A percentile compares a stretch with the other conserved stretches of the same genome.
Evolutionary conservation across 2,797 vertebrate genomes (phyloP).

Genomic region (Sternarchorhynchus goeldii): DNA sequence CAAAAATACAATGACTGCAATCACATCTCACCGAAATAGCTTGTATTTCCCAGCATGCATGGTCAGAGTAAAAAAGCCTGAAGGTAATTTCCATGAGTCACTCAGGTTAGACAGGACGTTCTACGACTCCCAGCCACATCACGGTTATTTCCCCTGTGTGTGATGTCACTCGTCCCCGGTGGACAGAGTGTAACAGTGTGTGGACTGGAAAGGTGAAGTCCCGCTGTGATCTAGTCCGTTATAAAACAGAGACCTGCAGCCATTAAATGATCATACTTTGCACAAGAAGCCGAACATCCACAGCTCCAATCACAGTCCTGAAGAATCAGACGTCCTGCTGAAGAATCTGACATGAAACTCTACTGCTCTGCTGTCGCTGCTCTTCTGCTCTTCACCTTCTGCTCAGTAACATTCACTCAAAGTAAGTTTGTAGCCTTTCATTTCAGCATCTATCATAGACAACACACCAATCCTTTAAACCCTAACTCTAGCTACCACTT

Average conservation of each 20-base stretch:
- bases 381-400: slow-evolving; percentile 8
- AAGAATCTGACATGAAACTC: slow-evolving; percentile 19
- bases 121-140: not conserved
- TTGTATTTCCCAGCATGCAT: no score
- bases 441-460: not conserved
- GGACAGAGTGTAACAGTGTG: not conserved
- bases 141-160: slow-evolving; percentile 4
- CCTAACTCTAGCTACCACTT: not conserved
- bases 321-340: not conserved
- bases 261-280: not conserved
- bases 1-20: no score
- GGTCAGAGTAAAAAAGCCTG: no score
- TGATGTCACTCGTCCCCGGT: not conserved
- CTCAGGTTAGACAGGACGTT: not conserved
- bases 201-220: not conserved
- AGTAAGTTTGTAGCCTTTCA: slow-evolving; percentile 7
- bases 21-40: no score
- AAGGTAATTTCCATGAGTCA: no score
- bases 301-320: not conserved
- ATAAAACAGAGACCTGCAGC: not conserved
- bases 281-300: not conserved
- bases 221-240: not conserved
- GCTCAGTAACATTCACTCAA: not conserved
- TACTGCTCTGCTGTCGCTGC: not conserved
- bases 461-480: not conserved